A percentile compares a stretch with the other conserved stretches of the same genome.
Conservation (phyloP, 2,888 invertebrate species). For the Ophion costatus region DNA sequence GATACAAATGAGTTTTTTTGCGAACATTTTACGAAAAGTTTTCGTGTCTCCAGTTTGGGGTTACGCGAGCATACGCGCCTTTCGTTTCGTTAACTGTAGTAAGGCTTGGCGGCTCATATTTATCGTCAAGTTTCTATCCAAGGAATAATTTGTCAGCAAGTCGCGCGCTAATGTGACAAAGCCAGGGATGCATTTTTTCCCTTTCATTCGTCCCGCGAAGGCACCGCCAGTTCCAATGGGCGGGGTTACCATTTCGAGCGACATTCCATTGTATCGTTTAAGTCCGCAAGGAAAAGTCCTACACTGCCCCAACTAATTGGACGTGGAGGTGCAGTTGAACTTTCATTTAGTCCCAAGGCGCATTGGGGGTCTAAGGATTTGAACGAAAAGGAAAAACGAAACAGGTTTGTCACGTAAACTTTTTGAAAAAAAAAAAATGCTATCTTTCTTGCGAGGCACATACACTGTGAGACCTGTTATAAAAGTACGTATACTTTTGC, state of each 20-base stretch:
- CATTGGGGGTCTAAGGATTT: background rate
- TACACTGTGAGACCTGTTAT: background rate
- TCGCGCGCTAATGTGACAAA: background rate
- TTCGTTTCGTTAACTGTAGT: constrained; percentile 8
- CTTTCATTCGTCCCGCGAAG: background rate
- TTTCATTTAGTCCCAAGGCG: constrained; percentile 39
- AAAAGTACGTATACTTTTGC: background rate
- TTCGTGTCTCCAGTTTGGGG: no score
- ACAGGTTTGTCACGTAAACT: constrained; percentile 35
- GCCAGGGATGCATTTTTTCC: background rate
- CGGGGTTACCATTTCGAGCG: constrained; percentile 15
- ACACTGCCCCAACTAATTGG: constrained; percentile 15
- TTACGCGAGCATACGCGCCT: no score
- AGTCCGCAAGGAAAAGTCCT: constrained; percentile 25
- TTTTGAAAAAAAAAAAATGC: constrained; percentile 36
- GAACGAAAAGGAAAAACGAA: background rate
- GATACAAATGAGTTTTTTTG: no score
- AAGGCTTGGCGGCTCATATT: background rate
- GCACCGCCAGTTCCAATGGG: constrained; percentile 14
- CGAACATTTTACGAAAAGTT: no score
- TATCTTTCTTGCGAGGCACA: background rate
- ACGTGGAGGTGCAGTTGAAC: constrained; percentile 26
- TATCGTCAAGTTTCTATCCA: constrained; percentile 15
- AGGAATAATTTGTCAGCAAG: constrained; percentile 15
- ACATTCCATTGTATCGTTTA: constrained; percentile 33